Conservation (phyloP, 2,888 invertebrate species). For the Parasteatoda lunata region DNA sequence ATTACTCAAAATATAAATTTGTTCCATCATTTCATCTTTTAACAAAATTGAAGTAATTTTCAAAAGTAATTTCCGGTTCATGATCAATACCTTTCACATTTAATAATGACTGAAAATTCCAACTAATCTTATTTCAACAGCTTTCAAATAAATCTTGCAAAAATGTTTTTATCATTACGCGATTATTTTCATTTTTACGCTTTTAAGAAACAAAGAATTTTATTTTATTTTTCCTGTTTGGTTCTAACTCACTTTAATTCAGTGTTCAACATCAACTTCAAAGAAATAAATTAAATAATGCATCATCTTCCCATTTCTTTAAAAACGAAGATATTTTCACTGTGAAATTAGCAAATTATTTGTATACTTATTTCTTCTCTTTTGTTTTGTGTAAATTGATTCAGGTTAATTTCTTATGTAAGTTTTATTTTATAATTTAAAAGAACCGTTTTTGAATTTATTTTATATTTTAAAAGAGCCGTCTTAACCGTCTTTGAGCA, state of each 20-base stretch:
- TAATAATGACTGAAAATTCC: slow-evolving; percentile 11
- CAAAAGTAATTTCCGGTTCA: not conserved
- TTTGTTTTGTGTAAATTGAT: no score
- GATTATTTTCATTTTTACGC: not conserved
- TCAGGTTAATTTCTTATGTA: no score
- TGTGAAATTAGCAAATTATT: no score
- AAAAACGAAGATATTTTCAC: not conserved
- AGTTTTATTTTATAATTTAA: no score
- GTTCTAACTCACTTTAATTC: not conserved
- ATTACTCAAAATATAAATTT: not conserved
- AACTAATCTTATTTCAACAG: slow-evolving; percentile 15
- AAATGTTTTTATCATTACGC: not conserved
- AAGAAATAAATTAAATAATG: slow-evolving; percentile 12
- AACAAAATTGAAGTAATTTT: slow-evolving; percentile 1
- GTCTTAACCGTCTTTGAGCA: no score
- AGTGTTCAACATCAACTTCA: slow-evolving; percentile 1
- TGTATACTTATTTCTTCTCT: no score
- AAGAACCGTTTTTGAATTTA: no score
- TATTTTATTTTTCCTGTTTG: slow-evolving; percentile 5
- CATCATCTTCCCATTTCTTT: not conserved
- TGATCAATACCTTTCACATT: slow-evolving; percentile 30
- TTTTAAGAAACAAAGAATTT: not conserved
- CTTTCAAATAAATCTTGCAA: slow-evolving; percentile 4
- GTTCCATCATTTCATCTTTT: not conserved
- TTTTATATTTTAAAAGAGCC: no score